Evolutionary conservation across 2,888 invertebrate species (phyloP).

Genomic region (Agrypnus murinus): DNA sequence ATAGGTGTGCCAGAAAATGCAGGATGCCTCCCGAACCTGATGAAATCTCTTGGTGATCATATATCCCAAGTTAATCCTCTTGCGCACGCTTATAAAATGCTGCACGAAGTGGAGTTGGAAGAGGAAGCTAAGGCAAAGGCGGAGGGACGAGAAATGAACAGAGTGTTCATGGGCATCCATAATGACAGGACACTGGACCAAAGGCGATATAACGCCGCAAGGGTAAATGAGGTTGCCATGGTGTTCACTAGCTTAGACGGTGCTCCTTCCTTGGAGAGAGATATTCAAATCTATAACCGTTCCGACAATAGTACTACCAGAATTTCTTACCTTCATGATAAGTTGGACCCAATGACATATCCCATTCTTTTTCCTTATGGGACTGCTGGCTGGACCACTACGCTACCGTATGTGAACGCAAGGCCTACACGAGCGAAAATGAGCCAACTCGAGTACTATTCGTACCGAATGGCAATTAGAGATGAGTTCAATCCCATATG

Average conservation of each 20-base stretch:
- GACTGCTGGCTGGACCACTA: conserved; percentile 34
- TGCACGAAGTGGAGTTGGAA: background rate
- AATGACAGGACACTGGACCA: background rate
- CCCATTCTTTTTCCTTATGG: conserved; percentile 43
- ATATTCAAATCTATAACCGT: conserved; percentile 10
- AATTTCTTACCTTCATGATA: conserved; percentile 32
- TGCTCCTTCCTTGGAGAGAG: background rate
- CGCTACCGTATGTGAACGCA: background rate
- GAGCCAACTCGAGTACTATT: conserved; percentile 28
- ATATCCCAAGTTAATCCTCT: conserved; percentile 4
- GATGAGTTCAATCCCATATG: conserved; percentile 19
- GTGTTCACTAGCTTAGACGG: conserved; percentile 9
- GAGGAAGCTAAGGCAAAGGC: too few relatives aligned
- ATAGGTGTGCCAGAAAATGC: too few relatives aligned
- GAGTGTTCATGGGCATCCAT: background rate
- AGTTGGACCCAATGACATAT: conserved; percentile 40
- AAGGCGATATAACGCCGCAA: conserved; percentile 50
- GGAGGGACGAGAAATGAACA: background rate
- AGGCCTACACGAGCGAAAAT: too few relatives aligned
- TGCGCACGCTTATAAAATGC: background rate
- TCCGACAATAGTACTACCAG: background rate
- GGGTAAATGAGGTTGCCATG: conserved; percentile 43
- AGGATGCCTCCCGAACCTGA: too few relatives aligned
- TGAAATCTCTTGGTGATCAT: too few relatives aligned
- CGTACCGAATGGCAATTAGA: conserved; percentile 25